Evolutionary conservation across 2,797 vertebrate species (phyloP).

Genomic region (Leptoclinus maculatus): DNA sequence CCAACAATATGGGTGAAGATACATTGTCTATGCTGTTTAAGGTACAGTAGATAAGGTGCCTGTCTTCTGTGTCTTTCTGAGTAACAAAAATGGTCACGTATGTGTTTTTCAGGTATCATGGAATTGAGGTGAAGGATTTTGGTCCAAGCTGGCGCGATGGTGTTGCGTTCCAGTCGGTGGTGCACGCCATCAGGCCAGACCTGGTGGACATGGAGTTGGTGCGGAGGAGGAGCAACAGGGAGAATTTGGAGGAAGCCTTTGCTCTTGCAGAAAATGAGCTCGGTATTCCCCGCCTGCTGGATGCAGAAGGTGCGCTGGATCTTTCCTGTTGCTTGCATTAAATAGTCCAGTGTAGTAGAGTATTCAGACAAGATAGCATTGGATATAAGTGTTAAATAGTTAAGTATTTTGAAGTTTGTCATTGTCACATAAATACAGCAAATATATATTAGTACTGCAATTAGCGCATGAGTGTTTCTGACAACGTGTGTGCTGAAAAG

Average conservation of each 20-base stretch:
- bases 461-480: background rate
- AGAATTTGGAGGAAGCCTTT: conserved; percentile 96
- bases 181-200: conserved; percentile 95
- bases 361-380: conserved; percentile 8
- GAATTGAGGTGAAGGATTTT: conserved; percentile 97
- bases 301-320: conserved; percentile 92
- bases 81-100: background rate
- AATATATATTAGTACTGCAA: background rate
- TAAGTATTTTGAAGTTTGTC: background rate
- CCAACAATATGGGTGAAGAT: no score
- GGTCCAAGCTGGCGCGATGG: conserved; percentile 95
- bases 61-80: background rate
- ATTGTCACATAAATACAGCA: background rate
- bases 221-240: conserved; percentile 87
- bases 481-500: conserved; percentile 8
- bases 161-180: conserved; percentile 93
- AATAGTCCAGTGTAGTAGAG: background rate
- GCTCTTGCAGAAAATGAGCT: conserved; percentile 92
- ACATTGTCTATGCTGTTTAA: background rate
- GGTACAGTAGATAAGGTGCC: background rate
- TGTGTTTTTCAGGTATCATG: conserved; percentile 84
- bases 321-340: background rate
- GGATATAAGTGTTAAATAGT: background rate
- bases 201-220: conserved; percentile 93
- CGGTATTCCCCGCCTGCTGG: conserved; percentile 95